Conservation (phyloP, 2,797 vertebrate species). For the Choloepus didactylus region DNA sequence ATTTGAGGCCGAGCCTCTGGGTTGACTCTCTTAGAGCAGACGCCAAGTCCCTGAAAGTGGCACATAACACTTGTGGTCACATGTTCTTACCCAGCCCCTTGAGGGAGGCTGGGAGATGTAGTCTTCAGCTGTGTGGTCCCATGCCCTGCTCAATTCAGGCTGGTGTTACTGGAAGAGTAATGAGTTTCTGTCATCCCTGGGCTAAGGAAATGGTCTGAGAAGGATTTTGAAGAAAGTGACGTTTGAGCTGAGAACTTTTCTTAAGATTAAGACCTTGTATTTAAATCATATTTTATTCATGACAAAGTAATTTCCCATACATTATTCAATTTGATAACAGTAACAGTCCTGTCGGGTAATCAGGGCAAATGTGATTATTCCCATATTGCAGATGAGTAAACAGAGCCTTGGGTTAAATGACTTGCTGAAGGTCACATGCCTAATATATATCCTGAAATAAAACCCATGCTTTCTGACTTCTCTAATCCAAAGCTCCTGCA, state of each 20-base stretch:
- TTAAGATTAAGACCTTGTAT: conserved; percentile 1
- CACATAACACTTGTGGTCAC: neutral
- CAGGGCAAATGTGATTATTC: neutral
- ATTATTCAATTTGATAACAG: neutral
- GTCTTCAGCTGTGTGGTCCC: neutral
- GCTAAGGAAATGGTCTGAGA: neutral
- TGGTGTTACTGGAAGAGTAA: neutral
- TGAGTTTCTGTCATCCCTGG: neutral
- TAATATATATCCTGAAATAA: neutral
- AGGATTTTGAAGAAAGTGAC: neutral
- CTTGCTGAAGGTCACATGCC: neutral
- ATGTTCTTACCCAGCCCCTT: neutral
- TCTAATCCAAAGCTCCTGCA: neutral
- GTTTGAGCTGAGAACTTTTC: conserved; percentile 12
- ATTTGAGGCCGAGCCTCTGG: neutral
- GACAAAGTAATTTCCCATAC: neutral
- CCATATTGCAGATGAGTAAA: conserved; percentile 25
- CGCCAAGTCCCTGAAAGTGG: neutral
- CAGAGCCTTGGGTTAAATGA: conserved; percentile 41
- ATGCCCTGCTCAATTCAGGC: neutral
- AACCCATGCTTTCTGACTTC: neutral
- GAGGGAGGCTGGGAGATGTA: neutral
- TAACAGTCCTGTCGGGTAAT: neutral
- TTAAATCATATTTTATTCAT: conserved; percentile 37
- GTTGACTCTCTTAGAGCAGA: neutral